Conservation (phyloP, 1,140 invertebrate species). For the Drosophila chauvacae region DNA sequence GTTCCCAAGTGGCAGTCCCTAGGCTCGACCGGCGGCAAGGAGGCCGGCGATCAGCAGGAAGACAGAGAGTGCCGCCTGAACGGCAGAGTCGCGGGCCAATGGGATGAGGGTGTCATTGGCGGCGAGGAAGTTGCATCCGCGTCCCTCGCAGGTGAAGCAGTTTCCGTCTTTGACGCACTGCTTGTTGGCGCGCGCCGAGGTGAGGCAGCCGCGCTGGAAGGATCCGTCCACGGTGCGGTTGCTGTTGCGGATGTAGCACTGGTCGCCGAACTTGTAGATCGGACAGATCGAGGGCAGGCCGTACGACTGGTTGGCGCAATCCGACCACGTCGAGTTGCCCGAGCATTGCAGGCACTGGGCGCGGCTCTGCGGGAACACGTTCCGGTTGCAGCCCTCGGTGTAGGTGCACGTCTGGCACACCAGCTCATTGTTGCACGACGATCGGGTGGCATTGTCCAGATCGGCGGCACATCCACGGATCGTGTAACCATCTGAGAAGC, state of each 20-base stretch:
- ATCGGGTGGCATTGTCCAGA: slow-evolving; percentile 59
- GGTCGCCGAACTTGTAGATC: slow-evolving; percentile 70
- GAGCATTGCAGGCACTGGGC: slow-evolving; percentile 71
- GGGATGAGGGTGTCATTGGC: slow-evolving; percentile 62
- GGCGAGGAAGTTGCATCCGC: slow-evolving; percentile 69
- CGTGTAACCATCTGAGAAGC: slow-evolving; percentile 64
- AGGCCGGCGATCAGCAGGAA: slow-evolving; percentile 41
- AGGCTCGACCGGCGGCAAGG: slow-evolving; percentile 31
- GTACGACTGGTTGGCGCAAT: slow-evolving; percentile 62
- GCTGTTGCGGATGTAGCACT: slow-evolving; percentile 77
- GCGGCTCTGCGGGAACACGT: slow-evolving; percentile 67
- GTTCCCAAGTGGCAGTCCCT: not conserved
- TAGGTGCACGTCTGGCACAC: slow-evolving; percentile 65
- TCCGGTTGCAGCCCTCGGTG: slow-evolving; percentile 73
- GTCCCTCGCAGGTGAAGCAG: slow-evolving; percentile 73
- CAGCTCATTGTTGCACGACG: slow-evolving; percentile 72
- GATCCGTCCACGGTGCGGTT: slow-evolving; percentile 51
- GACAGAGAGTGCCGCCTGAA: slow-evolving; percentile 33
- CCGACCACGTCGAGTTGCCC: slow-evolving; percentile 58
- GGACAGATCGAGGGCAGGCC: slow-evolving; percentile 58
- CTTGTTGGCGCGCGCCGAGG: slow-evolving; percentile 62
- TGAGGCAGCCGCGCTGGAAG: slow-evolving; percentile 78
- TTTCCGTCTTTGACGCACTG: slow-evolving; percentile 64
- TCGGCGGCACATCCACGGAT: slow-evolving; percentile 74
- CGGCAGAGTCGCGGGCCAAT: slow-evolving; percentile 67